phyloP scores from a whole-genome alignment of 2,888 invertebrate genomes.

The Limnephilus rhombicus region DNA sequence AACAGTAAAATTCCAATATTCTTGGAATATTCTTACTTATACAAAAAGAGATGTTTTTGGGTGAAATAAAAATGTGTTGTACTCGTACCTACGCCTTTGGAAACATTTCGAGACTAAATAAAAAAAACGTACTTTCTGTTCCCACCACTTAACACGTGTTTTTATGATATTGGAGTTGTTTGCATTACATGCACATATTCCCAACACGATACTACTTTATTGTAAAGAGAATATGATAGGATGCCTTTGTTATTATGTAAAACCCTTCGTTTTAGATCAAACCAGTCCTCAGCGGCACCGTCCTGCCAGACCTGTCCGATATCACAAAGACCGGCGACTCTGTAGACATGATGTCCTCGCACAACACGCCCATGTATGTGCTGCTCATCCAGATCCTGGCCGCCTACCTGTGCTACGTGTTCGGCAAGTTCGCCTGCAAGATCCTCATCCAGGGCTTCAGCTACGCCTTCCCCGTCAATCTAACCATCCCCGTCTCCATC shows the following conservation, averaged over 20 bases:
- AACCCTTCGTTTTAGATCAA: conserved; percentile 74
- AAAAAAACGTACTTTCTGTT: too few species aligned
- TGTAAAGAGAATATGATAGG: too few species aligned
- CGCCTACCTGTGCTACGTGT: conserved; percentile 93
- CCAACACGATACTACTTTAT: too few species aligned
- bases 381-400: conserved; percentile 89
- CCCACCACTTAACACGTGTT: too few species aligned
- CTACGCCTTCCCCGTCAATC: conserved; percentile 96
- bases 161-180: too few species aligned
- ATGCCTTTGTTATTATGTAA: not conserved
- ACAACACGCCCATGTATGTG: conserved; percentile 87
- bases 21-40: too few species aligned
- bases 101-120: too few species aligned
- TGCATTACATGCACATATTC: too few species aligned
- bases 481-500: conserved; percentile 94
- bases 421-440: conserved; percentile 97
- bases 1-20: too few species aligned
- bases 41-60: too few species aligned
- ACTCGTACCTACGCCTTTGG: too few species aligned
- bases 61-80: too few species aligned
- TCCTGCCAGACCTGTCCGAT: conserved; percentile 86
- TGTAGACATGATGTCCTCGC: conserved; percentile 83
- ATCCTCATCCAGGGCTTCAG: conserved; percentile 98
- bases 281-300: conserved; percentile 79
- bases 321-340: conserved; percentile 87